phyloP scores from a whole-genome alignment of 2,797 vertebrate species.

The Avahi laniger region DNA sequence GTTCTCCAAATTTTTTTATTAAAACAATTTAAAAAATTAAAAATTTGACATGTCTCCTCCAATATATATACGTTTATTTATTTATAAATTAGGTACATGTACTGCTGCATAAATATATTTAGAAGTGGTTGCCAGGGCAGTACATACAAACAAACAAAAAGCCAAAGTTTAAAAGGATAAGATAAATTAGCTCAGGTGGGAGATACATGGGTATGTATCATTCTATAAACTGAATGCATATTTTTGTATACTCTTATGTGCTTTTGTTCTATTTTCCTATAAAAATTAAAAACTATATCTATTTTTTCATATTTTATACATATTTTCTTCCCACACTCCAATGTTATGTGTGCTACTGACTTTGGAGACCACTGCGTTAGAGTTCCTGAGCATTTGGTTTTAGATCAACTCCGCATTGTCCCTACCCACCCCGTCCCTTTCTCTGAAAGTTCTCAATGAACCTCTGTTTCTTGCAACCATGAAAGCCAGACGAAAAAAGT shows the following conservation, averaged over 20 bases:
- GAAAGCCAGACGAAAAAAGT: not conserved
- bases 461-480: not conserved
- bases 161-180: not conserved
- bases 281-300: not conserved
- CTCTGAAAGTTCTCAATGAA: not conserved
- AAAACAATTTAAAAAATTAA: not conserved
- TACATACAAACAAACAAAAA: not conserved
- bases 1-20: not conserved
- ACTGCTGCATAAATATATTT: not conserved
- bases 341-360: not conserved
- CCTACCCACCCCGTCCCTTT: not conserved
- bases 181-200: not conserved
- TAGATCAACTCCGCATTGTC: not conserved
- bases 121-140: not conserved
- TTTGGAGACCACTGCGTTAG: not conserved
- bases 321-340: not conserved
- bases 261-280: not conserved
- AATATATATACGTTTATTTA: not conserved
- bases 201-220: not conserved
- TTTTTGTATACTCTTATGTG: not conserved
- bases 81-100: not conserved
- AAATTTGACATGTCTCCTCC: too few species aligned
- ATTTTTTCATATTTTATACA: not conserved
- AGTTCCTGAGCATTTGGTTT: rapidly evolving
- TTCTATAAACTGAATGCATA: not conserved